These are phyloP conservation scores for Trogon surrucura DNA, from an alignment of 2,113 vertebrate genomes.

Conservation along the genomic window DNA sequence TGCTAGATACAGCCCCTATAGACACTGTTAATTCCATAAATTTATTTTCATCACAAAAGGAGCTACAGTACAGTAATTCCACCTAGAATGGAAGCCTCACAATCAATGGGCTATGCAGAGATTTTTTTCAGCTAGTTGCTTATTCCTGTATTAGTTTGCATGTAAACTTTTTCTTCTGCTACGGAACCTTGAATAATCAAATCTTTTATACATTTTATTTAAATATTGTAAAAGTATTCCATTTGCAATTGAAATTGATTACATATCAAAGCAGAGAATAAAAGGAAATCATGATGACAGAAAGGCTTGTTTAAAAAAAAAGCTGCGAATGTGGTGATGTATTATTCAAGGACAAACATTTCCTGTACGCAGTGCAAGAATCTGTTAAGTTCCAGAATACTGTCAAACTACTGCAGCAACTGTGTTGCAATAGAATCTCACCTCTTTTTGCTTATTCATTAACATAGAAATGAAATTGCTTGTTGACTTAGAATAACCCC, in stretches of 20 bases:
- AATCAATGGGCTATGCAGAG: background rate
- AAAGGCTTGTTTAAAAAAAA: constrained; percentile 9
- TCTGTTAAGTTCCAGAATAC: background rate
- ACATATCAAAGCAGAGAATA: background rate
- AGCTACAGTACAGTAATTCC: background rate
- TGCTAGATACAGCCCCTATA: background rate
- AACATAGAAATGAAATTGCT: background rate
- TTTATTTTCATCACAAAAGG: constrained; percentile 3
- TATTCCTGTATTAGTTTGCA: background rate
- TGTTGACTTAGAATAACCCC: background rate
- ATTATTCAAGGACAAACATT: constrained; percentile 26
- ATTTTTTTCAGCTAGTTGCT: background rate
- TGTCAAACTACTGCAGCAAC: background rate
- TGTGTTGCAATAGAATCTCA: background rate
- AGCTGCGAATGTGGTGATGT: background rate
- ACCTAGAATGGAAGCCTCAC: background rate
- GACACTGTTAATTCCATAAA: background rate
- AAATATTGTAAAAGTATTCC: background rate
- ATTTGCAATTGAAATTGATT: constrained; percentile 28
- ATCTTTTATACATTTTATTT: constrained; percentile 8
- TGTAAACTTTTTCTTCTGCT: background rate
- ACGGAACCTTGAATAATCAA: background rate
- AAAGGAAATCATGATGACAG: background rate
- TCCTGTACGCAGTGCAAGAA: background rate
- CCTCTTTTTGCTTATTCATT: background rate